phyloP scores from a whole-genome alignment of 2,888 invertebrate genomes.

The Nemotelus nigrinus region DNA sequence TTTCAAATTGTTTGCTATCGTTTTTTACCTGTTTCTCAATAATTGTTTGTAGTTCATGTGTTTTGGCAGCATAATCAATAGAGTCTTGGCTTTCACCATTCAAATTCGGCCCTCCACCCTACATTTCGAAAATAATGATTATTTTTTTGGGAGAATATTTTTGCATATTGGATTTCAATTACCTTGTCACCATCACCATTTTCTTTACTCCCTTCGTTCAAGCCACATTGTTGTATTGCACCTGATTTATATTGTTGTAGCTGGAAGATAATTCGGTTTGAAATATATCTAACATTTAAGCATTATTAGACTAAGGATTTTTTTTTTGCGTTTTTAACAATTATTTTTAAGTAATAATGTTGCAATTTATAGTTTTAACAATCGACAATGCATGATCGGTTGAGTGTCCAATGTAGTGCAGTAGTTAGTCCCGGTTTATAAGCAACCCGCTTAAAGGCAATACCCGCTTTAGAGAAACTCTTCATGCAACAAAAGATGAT shows the following conservation, averaged over 20 bases:
- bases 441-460: too few relatives aligned
- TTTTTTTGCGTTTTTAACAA: neutral
- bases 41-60: constrained; percentile 84
- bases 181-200: constrained; percentile 75
- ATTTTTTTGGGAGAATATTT: neutral
- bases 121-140: neutral
- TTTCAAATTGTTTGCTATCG: too few relatives aligned
- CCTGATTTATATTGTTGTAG: constrained; percentile 85
- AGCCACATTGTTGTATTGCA: constrained; percentile 69
- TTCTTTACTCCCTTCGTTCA: constrained; percentile 76
- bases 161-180: neutral
- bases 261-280: constrained; percentile 63
- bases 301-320: too few relatives aligned
- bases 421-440: too few relatives aligned
- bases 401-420: too few relatives aligned
- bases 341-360: neutral
- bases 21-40: constrained; percentile 84
- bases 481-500: too few relatives aligned
- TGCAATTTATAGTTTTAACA: too few relatives aligned
- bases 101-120: constrained; percentile 56
- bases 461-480: too few relatives aligned
- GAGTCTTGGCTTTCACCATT: constrained; percentile 63
- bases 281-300: too few relatives aligned
- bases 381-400: too few relatives aligned
- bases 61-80: constrained; percentile 66